These are phyloP conservation scores for Ginglymostoma cirratum DNA, from an alignment of 2,113 vertebrate species.

Conservation along the genomic window DNA sequence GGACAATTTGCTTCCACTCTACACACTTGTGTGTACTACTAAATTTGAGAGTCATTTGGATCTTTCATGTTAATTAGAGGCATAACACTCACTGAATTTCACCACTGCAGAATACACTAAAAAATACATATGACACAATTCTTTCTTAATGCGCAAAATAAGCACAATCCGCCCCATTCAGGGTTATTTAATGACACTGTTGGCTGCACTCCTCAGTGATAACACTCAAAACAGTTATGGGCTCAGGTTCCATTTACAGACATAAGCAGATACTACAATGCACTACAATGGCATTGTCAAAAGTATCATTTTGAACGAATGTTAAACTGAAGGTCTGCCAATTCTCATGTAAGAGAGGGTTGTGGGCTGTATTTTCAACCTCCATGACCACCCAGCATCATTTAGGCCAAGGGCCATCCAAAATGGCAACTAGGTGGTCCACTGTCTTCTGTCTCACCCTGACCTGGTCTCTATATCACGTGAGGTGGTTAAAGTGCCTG, in stretches of 20 bases:
- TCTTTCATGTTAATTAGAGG: not conserved
- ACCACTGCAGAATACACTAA: no score
- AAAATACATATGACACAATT: no score
- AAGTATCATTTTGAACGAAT: not conserved
- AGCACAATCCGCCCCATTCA: not conserved
- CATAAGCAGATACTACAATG: not conserved
- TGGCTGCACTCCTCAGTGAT: not conserved
- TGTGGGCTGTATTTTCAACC: no score
- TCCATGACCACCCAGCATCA: no score
- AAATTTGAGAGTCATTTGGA: not conserved
- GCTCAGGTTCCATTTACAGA: not conserved
- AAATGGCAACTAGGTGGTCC: no score
- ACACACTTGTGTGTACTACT: not conserved
- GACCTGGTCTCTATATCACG: no score
- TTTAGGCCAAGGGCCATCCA: no score
- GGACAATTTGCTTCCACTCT: not conserved
- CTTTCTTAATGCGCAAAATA: not conserved
- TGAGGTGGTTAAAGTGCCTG: no score
- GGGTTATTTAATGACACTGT: not conserved
- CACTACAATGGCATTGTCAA: not conserved
- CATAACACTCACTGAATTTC: not conserved
- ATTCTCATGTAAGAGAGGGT: not conserved
- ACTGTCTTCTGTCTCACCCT: no score
- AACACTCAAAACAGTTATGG: not conserved
- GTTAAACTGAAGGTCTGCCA: not conserved